These are phyloP conservation scores for Okamejei kenojei DNA, from an alignment of 2,797 vertebrate species.

Conservation along the genomic window DNA sequence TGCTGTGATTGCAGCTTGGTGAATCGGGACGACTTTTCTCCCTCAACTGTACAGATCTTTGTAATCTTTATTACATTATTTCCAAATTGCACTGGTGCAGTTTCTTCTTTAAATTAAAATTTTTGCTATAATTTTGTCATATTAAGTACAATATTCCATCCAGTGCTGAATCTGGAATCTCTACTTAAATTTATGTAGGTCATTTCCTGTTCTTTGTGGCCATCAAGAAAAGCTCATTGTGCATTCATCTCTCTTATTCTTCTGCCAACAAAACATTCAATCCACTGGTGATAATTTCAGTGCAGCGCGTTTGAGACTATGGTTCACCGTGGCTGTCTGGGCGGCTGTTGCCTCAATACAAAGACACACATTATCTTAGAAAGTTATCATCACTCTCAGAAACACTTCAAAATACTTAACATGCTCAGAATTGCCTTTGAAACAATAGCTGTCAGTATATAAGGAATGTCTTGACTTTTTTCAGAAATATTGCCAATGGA, in stretches of 20 bases:
- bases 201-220: conserved; percentile 20
- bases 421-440: not conserved
- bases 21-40: not conserved
- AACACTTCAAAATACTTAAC: not conserved
- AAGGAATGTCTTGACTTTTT: not conserved
- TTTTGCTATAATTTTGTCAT: not conserved
- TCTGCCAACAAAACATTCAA: conserved; percentile 8
- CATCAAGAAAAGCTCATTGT: conserved; percentile 27
- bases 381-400: conserved; percentile 11
- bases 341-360: not conserved
- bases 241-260: not conserved
- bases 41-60: not conserved
- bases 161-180: not conserved
- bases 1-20: not conserved
- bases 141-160: not conserved
- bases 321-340: not conserved
- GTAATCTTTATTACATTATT: not conserved
- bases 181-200: not conserved
- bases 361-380: not conserved
- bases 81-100: not conserved
- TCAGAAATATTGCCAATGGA: not conserved
- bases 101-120: not conserved
- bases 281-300: conserved; percentile 4
- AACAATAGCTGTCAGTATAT: not conserved
- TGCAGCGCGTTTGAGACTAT: not conserved